Conservation (phyloP, 2,113 vertebrate species). For the Trachemys scripta region DNA sequence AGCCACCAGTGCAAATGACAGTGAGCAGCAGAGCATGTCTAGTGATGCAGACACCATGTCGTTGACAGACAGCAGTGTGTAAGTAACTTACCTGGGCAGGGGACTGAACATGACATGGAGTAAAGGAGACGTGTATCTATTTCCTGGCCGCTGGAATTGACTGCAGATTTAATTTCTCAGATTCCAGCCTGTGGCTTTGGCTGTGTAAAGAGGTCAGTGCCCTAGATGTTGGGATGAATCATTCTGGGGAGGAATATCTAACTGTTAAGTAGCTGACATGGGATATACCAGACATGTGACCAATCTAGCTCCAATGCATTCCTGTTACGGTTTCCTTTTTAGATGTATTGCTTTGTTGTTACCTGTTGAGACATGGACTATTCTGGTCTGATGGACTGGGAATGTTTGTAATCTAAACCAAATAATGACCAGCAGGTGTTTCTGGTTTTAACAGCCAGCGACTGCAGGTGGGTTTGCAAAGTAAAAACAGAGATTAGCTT, state of each 20-base stretch:
- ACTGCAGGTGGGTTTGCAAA: not conserved
- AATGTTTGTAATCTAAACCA: not conserved
- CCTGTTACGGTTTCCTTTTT: not conserved
- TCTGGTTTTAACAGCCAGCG: not conserved
- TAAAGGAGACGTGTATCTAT: accelerated
- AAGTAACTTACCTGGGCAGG: slow-evolving; percentile 56
- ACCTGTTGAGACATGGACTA: not conserved
- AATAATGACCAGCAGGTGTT: accelerated
- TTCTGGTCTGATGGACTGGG: not conserved
- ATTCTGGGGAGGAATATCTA: not conserved
- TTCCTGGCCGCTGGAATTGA: not conserved
- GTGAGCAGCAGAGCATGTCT: slow-evolving; percentile 99
- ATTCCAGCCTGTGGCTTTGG: not conserved
- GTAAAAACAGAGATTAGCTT: not conserved
- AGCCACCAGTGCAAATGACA: slow-evolving; percentile 97
- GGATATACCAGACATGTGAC: accelerated
- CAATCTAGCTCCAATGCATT: not conserved
- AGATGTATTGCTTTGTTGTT: not conserved
- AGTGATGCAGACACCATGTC: slow-evolving; percentile 97
- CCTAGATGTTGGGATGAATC: not conserved
- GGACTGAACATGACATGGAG: not conserved
- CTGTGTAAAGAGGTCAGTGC: not conserved
- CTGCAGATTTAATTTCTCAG: not conserved
- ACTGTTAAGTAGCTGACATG: not conserved
- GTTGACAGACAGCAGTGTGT: slow-evolving; percentile 95